Evolutionary conservation across 2,113 vertebrate species (phyloP).

Genomic region (Mustelus asterias): DNA sequence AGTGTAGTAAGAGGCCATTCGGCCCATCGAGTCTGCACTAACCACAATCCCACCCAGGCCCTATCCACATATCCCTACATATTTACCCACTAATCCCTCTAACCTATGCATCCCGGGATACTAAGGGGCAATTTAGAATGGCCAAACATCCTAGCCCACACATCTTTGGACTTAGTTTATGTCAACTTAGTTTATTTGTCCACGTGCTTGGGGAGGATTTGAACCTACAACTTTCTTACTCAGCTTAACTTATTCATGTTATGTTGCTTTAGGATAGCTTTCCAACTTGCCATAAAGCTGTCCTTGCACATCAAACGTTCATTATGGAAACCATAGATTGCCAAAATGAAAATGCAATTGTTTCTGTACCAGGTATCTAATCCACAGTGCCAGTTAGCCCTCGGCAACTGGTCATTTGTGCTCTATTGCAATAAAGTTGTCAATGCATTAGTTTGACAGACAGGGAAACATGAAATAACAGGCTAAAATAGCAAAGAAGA

Average conservation of each 20-base stretch:
- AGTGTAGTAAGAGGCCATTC: too few relatives aligned
- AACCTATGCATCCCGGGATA: too few relatives aligned
- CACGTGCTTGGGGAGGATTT: not conserved
- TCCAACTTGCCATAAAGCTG: not conserved
- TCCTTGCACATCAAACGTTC: not conserved
- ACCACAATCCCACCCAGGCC: too few relatives aligned
- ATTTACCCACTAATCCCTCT: too few relatives aligned
- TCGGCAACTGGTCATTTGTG: not conserved
- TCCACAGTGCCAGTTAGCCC: not conserved
- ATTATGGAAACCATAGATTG: not conserved
- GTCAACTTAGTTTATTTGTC: not conserved
- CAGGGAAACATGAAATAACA: not conserved
- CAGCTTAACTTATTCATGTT: not conserved
- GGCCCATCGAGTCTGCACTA: too few relatives aligned
- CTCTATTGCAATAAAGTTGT: not conserved
- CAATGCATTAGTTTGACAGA: not conserved
- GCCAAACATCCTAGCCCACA: too few relatives aligned
- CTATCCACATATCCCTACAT: too few relatives aligned
- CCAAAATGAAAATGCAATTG: not conserved
- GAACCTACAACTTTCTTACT: not conserved
- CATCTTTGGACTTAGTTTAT: too few relatives aligned
- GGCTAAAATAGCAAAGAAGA: not conserved
- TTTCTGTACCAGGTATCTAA: not conserved
- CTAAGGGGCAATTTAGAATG: too few relatives aligned
- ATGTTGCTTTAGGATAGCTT: not conserved